Conservation (phyloP, 1,140 invertebrate species). For the Philotrypesis tridentata region DNA sequence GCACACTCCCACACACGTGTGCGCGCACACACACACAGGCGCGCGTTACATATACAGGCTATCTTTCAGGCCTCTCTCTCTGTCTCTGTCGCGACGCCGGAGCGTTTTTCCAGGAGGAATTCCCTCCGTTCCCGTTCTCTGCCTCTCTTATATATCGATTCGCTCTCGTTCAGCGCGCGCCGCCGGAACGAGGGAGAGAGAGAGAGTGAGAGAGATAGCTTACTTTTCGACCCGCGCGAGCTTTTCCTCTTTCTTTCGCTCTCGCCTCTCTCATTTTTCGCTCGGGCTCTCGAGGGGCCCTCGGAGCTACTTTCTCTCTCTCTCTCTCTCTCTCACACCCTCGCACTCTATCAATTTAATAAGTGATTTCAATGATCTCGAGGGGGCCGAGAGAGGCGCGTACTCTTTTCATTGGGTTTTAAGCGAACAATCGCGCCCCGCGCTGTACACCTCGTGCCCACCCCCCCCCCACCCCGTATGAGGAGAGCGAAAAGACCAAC, state of each 20-base stretch:
- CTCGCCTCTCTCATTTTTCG: not conserved
- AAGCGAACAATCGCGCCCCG: not conserved
- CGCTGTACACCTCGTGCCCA: not conserved
- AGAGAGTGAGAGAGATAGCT: not conserved
- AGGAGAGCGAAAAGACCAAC: not conserved
- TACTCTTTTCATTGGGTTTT: constrained; percentile 33
- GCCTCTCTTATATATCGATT: constrained; percentile 40
- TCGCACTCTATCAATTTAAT: constrained; percentile 50
- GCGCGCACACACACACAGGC: not conserved
- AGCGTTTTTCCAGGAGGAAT: constrained; percentile 54
- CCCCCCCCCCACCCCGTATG: too few species aligned
- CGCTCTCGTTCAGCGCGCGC: not conserved
- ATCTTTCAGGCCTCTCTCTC: not conserved
- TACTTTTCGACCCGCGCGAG: not conserved
- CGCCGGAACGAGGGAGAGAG: not conserved
- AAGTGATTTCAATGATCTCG: constrained; percentile 49
- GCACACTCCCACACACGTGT: not conserved
- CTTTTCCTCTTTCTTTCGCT: not conserved
- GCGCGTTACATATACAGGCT: not conserved
- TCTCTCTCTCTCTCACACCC: constrained; percentile 26
- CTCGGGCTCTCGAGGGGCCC: constrained; percentile 6
- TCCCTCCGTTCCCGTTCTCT: constrained; percentile 39
- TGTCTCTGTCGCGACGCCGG: not conserved
- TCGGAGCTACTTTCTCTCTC: not conserved
- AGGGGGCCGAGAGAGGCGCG: not conserved